Percentiles rank a stretch among this genome's conserved stretches.
Evolutionary conservation across 1,140 invertebrate species (phyloP).

Genomic region (Lerema accius): DNA sequence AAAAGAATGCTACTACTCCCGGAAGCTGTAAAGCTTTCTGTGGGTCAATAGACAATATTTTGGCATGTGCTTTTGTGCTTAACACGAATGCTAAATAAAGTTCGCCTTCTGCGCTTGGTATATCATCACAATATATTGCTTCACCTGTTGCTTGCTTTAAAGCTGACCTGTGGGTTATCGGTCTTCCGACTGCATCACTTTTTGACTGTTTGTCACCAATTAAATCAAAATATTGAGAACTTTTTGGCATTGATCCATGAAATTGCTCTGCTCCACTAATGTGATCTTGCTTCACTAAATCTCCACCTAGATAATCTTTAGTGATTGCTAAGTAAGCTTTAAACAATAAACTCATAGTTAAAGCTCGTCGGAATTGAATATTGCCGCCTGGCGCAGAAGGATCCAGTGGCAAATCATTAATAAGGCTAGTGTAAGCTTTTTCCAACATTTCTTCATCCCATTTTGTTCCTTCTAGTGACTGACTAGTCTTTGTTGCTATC

Average conservation of each 20-base stretch:
- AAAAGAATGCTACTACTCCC: constrained; percentile 91
- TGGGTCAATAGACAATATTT: constrained; percentile 89
- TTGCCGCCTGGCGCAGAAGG: constrained; percentile 95
- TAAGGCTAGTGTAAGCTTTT: constrained; percentile 84
- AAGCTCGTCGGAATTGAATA: constrained; percentile 90
- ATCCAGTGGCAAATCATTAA: constrained; percentile 90
- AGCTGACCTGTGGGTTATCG: constrained; percentile 92
- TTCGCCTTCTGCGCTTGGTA: constrained; percentile 89
- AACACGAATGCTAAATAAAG: constrained; percentile 91
- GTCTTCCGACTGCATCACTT: constrained; percentile 91
- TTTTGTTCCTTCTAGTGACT: constrained; percentile 85
- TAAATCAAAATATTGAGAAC: constrained; percentile 92
- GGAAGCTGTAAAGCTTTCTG: constrained; percentile 87
- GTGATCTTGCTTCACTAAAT: constrained; percentile 76
- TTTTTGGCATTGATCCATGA: constrained; percentile 85
- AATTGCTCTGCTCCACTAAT: constrained; percentile 86
- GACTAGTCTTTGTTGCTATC: constrained; percentile 88
- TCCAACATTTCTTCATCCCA: constrained; percentile 91
- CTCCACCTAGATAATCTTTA: constrained; percentile 79
- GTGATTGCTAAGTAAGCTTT: constrained; percentile 92
- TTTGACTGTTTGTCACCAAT: constrained; percentile 85
- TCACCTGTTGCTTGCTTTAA: constrained; percentile 96
- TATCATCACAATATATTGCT: constrained; percentile 96
- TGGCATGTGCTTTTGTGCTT: constrained; percentile 92
- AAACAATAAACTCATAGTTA: constrained; percentile 95